Conservation (phyloP, 2,113 vertebrate genomes). For the Podocnemis expansa region DNA sequence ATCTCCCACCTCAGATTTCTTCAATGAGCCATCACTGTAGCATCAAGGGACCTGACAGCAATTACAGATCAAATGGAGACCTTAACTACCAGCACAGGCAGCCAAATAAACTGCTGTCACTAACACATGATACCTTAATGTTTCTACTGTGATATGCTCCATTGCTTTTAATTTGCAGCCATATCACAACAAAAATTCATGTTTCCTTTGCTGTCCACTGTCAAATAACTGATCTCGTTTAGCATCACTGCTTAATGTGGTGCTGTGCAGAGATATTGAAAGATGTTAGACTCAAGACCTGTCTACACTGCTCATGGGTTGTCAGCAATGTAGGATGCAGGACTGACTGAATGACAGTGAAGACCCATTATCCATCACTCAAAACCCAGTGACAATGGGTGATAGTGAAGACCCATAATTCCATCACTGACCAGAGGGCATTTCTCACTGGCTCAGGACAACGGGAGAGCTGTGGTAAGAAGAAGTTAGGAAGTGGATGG, state of each 20-base stretch:
- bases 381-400: too few relatives aligned
- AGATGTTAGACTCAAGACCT: too few relatives aligned
- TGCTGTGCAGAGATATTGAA: too few relatives aligned
- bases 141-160: background rate
- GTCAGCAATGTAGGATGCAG: too few relatives aligned
- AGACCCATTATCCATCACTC: too few relatives aligned
- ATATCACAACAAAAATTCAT: background rate
- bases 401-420: too few relatives aligned
- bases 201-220: background rate
- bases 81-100: background rate
- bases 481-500: too few relatives aligned
- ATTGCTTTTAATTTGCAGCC: conserved; percentile 1
- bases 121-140: background rate
- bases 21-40: background rate
- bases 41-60: background rate
- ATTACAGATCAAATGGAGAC: conserved; percentile 11
- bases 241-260: background rate
- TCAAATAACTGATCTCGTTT: background rate
- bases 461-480: too few relatives aligned
- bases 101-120: background rate
- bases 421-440: too few relatives aligned
- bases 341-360: too few relatives aligned
- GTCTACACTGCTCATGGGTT: too few relatives aligned
- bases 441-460: too few relatives aligned
- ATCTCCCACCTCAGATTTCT: background rate